Base-by-base conservation (phyloP, 1,140 invertebrate species). In the Atopsyche davidsoni region DNA sequence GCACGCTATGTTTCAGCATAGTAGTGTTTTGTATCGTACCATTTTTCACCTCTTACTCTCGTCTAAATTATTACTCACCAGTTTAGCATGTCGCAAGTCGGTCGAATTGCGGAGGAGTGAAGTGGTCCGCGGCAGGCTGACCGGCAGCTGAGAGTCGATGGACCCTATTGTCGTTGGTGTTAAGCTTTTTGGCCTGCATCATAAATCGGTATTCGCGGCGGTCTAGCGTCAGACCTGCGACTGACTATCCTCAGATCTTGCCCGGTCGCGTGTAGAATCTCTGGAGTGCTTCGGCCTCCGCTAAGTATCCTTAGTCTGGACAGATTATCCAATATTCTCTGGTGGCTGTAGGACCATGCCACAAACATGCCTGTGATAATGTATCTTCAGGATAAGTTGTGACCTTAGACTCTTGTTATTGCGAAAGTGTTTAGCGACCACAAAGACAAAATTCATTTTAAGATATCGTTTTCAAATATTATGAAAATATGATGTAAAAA, bases 381-480 rank as follows among this genome's bases (percentile, higher is more conserved):
- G 66, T 68, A 70, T 70, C 66, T 72, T 72, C 68, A 70, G 69
- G 68, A 70, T 71, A 70, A 69, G 69, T 70, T 70, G 67, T 71
- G 67, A 69, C 66, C 65, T 71, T 70, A 68, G 66, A 67, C 66
- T 68, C 61, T 68, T 63, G 65, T 70, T 70, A 65, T 69, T 68
- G 24, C 25, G 24, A 43, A 25, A 50, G 25, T 43, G 23, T 48
- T 40, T 40, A 23, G 43, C 41, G 22, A 25, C 13, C 23, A 19
- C 9, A 9, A 24, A n/a, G 23, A 34, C 22, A 45, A 43, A 31
- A 13, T 51, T 45, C 28, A 14, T n/a, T 28, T 28, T 28, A n/a
- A 43, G 14, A 16, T 25, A 43, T 23, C 17, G 41, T 24, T 43
- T 43, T n/a, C 3, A 11, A 25, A 28, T 25, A 43, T 32, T 28